Evolutionary conservation across 2,113 vertebrate genomes (phyloP).

Genomic region (Chaenogobius annularis): DNA sequence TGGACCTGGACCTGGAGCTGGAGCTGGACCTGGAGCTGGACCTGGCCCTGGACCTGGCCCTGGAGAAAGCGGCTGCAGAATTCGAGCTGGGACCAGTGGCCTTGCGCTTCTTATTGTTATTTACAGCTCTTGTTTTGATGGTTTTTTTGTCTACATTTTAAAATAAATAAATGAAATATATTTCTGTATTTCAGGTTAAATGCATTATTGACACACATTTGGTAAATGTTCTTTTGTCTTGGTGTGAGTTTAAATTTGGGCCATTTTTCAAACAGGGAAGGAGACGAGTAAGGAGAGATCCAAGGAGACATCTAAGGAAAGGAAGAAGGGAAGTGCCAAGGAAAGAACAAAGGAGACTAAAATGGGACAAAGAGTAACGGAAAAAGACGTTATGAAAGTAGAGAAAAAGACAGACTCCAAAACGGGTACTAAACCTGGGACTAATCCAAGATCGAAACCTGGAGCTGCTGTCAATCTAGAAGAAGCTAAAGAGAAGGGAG

Average conservation of each 20-base stretch:
- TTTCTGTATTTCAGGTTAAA: no score
- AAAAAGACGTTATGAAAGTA: not conserved
- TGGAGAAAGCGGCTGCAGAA: no score
- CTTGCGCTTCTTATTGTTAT: no score
- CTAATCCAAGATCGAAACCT: not conserved
- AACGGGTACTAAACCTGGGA: not conserved
- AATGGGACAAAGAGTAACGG: not conserved
- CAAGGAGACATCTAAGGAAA: slow-evolving; percentile 80
- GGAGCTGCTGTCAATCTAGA: not conserved
- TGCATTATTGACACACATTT: no score
- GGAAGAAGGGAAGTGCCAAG: not conserved
- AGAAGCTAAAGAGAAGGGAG: not conserved
- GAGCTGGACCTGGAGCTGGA: no score
- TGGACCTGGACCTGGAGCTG: no score
- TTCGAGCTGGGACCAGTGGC: no score
- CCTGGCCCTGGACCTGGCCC: no score
- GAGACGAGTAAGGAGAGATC: not conserved
- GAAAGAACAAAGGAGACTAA: not conserved
- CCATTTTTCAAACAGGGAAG: not conserved
- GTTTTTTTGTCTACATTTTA: no score
- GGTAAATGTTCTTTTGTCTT: no score
- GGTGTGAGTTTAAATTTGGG: not conserved
- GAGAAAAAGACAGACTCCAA: not conserved
- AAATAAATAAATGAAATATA: no score
- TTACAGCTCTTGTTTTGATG: no score